Base-by-base conservation (phyloP, 2,888 invertebrate genomes). In the Noctuana brunneofusca region DNA sequence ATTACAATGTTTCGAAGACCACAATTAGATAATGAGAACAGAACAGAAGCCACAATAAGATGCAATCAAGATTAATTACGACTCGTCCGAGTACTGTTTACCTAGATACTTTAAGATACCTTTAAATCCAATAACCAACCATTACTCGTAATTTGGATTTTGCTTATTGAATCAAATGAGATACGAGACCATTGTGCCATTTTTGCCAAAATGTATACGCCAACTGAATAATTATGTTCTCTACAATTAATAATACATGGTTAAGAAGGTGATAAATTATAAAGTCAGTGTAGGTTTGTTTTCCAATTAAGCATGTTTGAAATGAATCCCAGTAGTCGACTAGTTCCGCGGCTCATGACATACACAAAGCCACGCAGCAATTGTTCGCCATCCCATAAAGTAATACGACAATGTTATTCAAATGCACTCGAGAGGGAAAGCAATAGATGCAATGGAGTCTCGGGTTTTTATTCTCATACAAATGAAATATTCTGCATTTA, bases 391-490 rank as follows among this genome's bases (percentile, higher is more conserved):
- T 9, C 41, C 32, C 53, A 35, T 35, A 59, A 53, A 35, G 48
- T 35, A 48, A 35, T 54, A 46, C 20, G 53, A 58, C 46, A 46
- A 46, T 57, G 54, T 60, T 60, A 54, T 60, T 60, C 24, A 53
- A 54, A 48, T 54, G 54, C 22, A 32, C 46, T 54, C 50, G 5
- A 46, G 18, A 46, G 18, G 22, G 20, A 32, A 27, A 59, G 30
- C 52, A 59, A 52, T 43, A 30, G 55, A 27, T 52, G 30, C 52
- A 59, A 52, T 43, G 43, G 55, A 59, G 46, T 53, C 43, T 46
- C 38, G 54, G 41, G 41, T 58, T 59, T n/a, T 59, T 53, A 46
- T 46, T 22, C 38, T 18, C 53, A 6, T 35, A 18, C n/a, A 32
- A 52, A 32, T 52, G n/a, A 20, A 32, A 32, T 30, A 52, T 52